phyloP scores from a whole-genome alignment of 1,140 invertebrate genomes.

The Atta texana region DNA sequence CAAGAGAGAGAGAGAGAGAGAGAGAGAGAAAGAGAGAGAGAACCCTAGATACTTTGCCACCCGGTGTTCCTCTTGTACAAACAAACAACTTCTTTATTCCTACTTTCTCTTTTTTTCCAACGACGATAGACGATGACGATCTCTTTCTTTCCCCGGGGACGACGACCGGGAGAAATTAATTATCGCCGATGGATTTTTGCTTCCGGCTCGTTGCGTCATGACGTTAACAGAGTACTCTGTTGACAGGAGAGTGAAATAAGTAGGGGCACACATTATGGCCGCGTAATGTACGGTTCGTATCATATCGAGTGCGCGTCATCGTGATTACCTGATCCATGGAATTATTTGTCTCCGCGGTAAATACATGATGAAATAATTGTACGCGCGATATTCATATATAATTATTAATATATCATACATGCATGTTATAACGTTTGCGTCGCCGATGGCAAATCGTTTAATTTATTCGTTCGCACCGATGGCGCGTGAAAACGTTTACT shows the following conservation, averaged over 20 bases:
- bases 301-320: neutral
- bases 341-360: constrained; percentile 28
- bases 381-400: neutral
- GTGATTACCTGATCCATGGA: constrained; percentile 9
- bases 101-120: neutral
- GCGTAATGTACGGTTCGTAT: neutral
- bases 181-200: constrained; percentile 44
- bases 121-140: constrained; percentile 19
- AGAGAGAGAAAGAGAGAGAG: neutral
- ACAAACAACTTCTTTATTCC: constrained; percentile 61
- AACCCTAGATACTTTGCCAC: constrained; percentile 52
- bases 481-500: constrained; percentile 51
- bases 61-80: constrained; percentile 45
- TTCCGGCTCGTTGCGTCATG: constrained; percentile 3
- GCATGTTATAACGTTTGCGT: neutral
- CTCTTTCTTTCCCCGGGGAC: constrained; percentile 18
- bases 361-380: constrained; percentile 37
- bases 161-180: constrained; percentile 42
- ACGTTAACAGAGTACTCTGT: constrained; percentile 40
- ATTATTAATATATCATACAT: constrained; percentile 24
- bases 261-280: neutral
- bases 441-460: constrained; percentile 13
- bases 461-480: constrained; percentile 50
- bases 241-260: constrained; percentile 37
- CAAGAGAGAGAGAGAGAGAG: neutral